Base-by-base conservation (phyloP, 2,888 invertebrate species). In the Diachrysia chrysitis region DNA sequence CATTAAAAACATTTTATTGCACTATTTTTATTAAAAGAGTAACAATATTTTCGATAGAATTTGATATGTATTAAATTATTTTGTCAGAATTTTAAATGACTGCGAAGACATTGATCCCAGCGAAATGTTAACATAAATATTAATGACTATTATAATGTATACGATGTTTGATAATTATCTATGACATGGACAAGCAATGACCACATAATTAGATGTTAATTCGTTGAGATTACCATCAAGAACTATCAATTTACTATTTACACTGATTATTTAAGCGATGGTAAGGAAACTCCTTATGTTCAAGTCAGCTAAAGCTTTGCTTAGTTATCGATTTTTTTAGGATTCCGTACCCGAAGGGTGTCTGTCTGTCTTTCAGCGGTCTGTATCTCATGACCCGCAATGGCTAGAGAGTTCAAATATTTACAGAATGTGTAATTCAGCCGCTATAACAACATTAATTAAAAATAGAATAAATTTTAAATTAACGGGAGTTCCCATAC, bases 101-200 rank as follows among this genome's bases (percentile, higher is more conserved):
- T n/a, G 46, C 51, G 63, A 66, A 70, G 71, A 70, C 79, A 64
- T 78, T 78, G 79, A 76, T 75, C 76, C 51, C 59, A 55, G 62
- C 35, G 3, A 53, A 63, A 66, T 35, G 25, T 61, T 66, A 71
- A 42, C 17, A 61, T 74, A 54, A 51, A 66, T 71, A 66, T 48
- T 65, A 57, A 60, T 68, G 58, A 46, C 37, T 9, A 4, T 14
- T 53, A 46, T 17, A 32, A 21, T 53, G 10, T 60, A 35, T 35
- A 37, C 53, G 19, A 53, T 53, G 46, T 51, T 17, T 37, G 54
- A 63, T 66, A n/a, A 46, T 55, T 65, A 75, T 63, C 70, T 62
- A 42, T 17, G 10, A 56, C 23, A 42, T 42, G 56, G 7, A 42
- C 19, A 46, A 51, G 25, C 58, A 35, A 29, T 51, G 14, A 42